Evolutionary conservation across 2,113 vertebrate genomes (phyloP).

Genomic region (Notechis scutatus): DNA sequence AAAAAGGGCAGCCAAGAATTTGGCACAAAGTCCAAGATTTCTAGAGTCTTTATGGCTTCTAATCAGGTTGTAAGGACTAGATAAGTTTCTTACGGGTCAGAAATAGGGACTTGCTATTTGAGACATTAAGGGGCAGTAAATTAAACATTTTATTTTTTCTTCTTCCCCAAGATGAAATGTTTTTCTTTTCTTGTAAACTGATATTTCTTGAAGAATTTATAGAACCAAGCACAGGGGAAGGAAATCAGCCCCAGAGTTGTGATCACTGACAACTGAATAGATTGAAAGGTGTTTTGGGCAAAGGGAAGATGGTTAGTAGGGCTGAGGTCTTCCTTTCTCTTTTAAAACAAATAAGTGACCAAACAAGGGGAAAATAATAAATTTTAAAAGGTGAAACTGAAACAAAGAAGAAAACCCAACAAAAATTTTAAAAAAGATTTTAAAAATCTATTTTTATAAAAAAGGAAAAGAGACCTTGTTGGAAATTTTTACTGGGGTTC

Average conservation of each 20-base stretch:
- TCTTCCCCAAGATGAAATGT: background rate
- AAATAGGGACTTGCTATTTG: background rate
- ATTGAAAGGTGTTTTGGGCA: background rate
- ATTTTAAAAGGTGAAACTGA: slow-evolving; percentile 13
- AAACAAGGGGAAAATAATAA: background rate
- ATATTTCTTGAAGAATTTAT: background rate
- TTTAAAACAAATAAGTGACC: background rate
- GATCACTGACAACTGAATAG: background rate
- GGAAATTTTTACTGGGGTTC: slow-evolving; percentile 85
- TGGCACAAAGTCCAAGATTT: background rate
- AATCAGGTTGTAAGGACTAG: background rate
- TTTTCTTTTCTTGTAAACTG: background rate
- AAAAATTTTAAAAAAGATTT: slow-evolving; percentile 41
- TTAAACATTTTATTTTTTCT: background rate
- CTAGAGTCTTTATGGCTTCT: background rate
- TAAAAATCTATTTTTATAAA: slow-evolving; percentile 90
- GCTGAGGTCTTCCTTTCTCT: background rate
- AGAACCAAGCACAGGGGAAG: background rate
- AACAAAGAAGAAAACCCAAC: slow-evolving; percentile 1
- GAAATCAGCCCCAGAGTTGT: background rate
- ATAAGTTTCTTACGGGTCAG: background rate
- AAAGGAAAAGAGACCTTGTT: slow-evolving; percentile 79
- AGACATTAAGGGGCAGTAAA: background rate
- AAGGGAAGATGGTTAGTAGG: background rate
- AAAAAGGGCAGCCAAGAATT: background rate